These are phyloP conservation scores for Dasypus novemcinctus DNA, from an alignment of 2,113 vertebrate species.

Conservation along the genomic window DNA sequence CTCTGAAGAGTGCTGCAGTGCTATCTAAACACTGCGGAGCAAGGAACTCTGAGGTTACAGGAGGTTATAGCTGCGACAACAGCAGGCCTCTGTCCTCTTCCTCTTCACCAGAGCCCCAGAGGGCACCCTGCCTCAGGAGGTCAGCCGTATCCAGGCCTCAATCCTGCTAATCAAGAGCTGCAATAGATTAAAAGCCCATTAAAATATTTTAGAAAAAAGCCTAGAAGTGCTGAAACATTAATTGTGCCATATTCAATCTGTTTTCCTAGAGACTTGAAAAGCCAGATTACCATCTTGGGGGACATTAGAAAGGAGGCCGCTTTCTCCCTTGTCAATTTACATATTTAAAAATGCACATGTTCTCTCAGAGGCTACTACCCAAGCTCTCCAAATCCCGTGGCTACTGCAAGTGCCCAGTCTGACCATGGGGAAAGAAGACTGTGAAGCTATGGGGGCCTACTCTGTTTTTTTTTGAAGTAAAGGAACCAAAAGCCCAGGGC, in stretches of 20 bases:
- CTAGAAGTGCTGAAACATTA: conserved; percentile 82
- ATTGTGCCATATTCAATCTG: conserved; percentile 84
- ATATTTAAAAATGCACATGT: conserved; percentile 80
- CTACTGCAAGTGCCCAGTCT: conserved; percentile 72
- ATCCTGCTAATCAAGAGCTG: conserved; percentile 74
- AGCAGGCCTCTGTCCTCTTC: background rate
- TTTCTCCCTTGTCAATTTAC: conserved; percentile 80
- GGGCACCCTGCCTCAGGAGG: background rate
- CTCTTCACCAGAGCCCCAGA: background rate
- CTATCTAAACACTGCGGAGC: background rate
- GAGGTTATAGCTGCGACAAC: background rate
- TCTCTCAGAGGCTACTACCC: conserved; percentile 67
- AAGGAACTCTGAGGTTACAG: background rate
- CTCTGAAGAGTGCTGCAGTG: too few species aligned
- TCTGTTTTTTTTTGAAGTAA: conserved; percentile 56
- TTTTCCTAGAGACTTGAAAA: conserved; percentile 82
- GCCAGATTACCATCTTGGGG: conserved; percentile 81
- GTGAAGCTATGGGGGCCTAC: background rate
- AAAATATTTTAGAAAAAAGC: conserved; percentile 84
- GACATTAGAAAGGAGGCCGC: conserved; percentile 79
- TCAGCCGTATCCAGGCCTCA: conserved; percentile 49
- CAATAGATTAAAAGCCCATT: conserved; percentile 84
- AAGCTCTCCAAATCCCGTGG: conserved; percentile 66
- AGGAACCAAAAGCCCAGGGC: conserved; percentile 53
- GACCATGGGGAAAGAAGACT: conserved; percentile 55